These are phyloP conservation scores for Drosophila arawakana DNA, from an alignment of 1,140 invertebrate species.

Conservation along the genomic window DNA sequence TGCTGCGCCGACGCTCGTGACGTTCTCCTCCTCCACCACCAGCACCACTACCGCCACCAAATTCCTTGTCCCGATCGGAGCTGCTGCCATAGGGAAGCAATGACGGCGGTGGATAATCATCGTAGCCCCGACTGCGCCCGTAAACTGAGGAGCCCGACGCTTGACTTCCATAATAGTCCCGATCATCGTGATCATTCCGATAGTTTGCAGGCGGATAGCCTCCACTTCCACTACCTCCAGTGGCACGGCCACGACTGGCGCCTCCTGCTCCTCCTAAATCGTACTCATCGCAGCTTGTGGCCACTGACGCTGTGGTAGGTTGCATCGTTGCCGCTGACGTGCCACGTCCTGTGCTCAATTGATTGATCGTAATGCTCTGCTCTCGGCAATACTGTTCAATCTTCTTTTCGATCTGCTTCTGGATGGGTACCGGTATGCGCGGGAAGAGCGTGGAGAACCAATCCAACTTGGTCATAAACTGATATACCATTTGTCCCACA, in stretches of 20 bases:
- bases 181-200: constrained; percentile 77
- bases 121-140: constrained; percentile 59
- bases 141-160: constrained; percentile 47
- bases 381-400: constrained; percentile 86
- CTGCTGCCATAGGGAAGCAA: constrained; percentile 20
- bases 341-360: constrained; percentile 62
- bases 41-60: constrained; percentile 12
- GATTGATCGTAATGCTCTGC: constrained; percentile 67
- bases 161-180: constrained; percentile 55
- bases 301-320: constrained; percentile 1
- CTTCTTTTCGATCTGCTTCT: constrained; percentile 94
- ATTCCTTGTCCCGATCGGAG: constrained; percentile 51
- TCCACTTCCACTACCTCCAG: constrained; percentile 30
- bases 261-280: constrained; percentile 21
- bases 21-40: constrained; percentile 16
- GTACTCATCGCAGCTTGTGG: constrained; percentile 51
- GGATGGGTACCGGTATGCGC: constrained; percentile 99
- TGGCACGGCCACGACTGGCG: constrained; percentile 13
- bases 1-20: constrained; percentile 58
- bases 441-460: constrained; percentile 99
- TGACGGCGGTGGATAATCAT: constrained; percentile 61
- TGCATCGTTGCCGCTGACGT: constrained; percentile 10
- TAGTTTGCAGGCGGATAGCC: constrained; percentile 58
- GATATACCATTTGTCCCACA: constrained; percentile 96
- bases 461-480: constrained; percentile 97